phyloP scores from a whole-genome alignment of 2,888 invertebrate genomes.

The Cryptocephalus primarius region DNA sequence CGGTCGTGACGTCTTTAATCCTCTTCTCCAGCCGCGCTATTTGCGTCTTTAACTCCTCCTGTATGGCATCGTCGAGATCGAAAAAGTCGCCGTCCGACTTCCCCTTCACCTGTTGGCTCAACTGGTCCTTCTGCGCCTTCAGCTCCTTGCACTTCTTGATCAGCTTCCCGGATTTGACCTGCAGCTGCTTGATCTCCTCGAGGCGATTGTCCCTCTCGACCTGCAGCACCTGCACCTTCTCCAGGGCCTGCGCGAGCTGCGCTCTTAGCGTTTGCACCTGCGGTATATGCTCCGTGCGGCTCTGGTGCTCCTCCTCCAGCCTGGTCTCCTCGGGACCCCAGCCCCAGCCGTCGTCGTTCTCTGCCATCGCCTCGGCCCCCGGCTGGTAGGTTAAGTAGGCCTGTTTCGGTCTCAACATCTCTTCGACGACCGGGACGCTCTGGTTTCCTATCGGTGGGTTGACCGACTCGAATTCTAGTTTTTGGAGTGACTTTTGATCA shows the following conservation, averaged over 20 bases:
- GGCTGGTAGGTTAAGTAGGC: constrained; percentile 29
- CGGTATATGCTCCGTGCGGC: constrained; percentile 19
- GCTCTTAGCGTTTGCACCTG: constrained; percentile 26
- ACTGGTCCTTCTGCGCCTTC: constrained; percentile 55
- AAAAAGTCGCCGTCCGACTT: constrained; percentile 31
- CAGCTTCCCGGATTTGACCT: constrained; percentile 65
- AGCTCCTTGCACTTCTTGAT: constrained; percentile 77
- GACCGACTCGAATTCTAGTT: constrained; percentile 16
- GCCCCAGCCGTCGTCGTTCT: constrained; percentile 51
- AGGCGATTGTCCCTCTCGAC: constrained; percentile 46
- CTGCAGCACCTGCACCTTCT: constrained; percentile 48
- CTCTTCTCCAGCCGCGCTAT: constrained; percentile 54
- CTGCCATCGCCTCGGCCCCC: constrained; percentile 23
- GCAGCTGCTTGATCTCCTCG: constrained; percentile 52
- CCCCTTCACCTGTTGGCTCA: constrained; percentile 18
- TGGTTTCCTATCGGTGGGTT: constrained; percentile 10
- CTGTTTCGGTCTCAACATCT: constrained; percentile 18
- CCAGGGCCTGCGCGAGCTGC: constrained; percentile 43
- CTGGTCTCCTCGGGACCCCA: constrained; percentile 45
- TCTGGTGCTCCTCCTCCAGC: constrained; percentile 38
- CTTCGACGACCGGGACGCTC: constrained; percentile 12
- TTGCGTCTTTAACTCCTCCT: constrained; percentile 67
- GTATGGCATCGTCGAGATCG: constrained; percentile 65
- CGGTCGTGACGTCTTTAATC: constrained; percentile 46
- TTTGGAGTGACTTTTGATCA: constrained; percentile 10